Conservation (phyloP, 1,140 invertebrate genomes). For the Thaumetopoea pityocampa region DNA sequence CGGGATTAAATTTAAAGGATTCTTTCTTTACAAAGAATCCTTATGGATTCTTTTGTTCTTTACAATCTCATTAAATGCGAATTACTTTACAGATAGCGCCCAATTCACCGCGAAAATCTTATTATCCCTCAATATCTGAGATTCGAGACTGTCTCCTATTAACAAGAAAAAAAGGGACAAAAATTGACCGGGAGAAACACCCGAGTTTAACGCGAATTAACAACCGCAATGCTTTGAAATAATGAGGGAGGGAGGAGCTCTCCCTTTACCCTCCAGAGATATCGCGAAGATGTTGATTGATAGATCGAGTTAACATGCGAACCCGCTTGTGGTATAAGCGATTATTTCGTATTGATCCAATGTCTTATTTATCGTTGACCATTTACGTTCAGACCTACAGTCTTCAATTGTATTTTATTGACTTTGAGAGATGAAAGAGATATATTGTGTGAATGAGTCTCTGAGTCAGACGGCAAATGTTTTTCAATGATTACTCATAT, state of each 20-base stretch:
- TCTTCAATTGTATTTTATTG: too few species aligned
- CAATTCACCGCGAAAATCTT: conserved; percentile 33
- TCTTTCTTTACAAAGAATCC: too few species aligned
- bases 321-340: conserved; percentile 5
- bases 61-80: conserved; percentile 40
- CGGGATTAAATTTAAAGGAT: conserved; percentile 37
- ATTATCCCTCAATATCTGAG: conserved; percentile 29
- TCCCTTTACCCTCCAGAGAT: neutral
- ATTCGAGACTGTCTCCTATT: conserved; percentile 20
- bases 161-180: conserved; percentile 22
- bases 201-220: conserved; percentile 16
- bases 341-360: conserved; percentile 17
- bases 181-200: conserved; percentile 12
- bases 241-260: conserved; percentile 11
- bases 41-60: conserved; percentile 42
- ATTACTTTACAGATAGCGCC: conserved; percentile 35
- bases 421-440: too few species aligned
- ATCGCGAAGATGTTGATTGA: conserved; percentile 9
- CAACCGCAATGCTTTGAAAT: conserved; percentile 14
- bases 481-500: too few species aligned
- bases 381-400: too few species aligned
- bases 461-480: too few species aligned
- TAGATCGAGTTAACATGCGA: conserved; percentile 12
- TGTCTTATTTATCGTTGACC: too few species aligned
- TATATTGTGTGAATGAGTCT: too few species aligned